Percentiles rank a stretch among this genome's conserved stretches.
These are phyloP conservation scores for Teleogryllus oceanicus DNA, from an alignment of 2,888 invertebrate genomes.

Conservation along the genomic window DNA sequence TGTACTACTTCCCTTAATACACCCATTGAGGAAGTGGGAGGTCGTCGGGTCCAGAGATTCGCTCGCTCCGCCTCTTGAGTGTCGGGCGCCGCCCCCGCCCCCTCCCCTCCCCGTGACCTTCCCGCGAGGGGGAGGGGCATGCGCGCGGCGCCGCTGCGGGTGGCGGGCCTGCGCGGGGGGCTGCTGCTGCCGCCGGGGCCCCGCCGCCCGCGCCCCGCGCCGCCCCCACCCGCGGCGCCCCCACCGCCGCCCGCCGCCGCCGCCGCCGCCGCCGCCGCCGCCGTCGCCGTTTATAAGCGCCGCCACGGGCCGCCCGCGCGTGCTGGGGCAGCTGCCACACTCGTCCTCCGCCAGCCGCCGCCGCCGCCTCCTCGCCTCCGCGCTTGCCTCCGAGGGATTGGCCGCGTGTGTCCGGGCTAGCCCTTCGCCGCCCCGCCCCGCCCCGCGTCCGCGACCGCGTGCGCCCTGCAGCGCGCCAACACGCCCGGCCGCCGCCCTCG, in stretches of 20 bases:
- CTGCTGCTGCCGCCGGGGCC: neutral
- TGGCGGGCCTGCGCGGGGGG: neutral
- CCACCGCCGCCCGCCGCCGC: neutral
- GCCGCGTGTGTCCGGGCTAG: neutral
- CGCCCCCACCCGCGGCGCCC: neutral
- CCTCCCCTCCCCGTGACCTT: neutral
- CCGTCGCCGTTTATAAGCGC: neutral
- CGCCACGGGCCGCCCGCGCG: neutral
- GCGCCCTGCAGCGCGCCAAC: neutral
- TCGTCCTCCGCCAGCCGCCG: slow-evolving; percentile 12
- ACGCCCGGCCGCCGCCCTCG: neutral
- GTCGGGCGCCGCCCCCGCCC: neutral
- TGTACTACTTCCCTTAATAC: too few species aligned
- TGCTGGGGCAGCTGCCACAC: neutral
- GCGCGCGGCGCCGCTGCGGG: neutral
- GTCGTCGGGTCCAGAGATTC: too few species aligned
- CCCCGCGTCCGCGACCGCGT: neutral
- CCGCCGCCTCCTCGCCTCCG: neutral
- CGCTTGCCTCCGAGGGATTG: neutral
- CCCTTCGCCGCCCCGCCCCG: neutral
- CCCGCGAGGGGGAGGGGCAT: neutral
- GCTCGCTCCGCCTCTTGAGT: neutral
- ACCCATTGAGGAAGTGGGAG: too few species aligned
- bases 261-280: neutral
- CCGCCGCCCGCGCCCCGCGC: too few species aligned